Base-by-base conservation (phyloP, 2,888 invertebrate species). In the Neocrepidodera transversa region DNA sequence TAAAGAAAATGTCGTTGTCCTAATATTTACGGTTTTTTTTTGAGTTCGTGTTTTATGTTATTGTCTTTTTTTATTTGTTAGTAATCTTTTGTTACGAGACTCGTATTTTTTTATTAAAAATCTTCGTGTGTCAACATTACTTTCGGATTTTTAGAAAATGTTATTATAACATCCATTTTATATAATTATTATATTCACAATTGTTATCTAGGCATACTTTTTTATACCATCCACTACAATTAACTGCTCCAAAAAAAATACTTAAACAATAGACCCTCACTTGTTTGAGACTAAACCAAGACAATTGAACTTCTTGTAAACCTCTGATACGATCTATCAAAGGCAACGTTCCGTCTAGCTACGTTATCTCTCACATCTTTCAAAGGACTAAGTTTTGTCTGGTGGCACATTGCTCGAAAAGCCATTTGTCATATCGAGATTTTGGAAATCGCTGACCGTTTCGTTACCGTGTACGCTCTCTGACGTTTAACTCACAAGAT, bases 361-460 rank as follows among this genome's bases (percentile, higher is more conserved):
- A 17, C 43, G 43, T 16, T 53, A 43, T 47, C 47, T 43, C 36
- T 51, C 38, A 54, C 18, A 17, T 20, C 53, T 53, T 43, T 53
- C 43, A 53, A 23, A 45, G 20, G 45, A 16, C 36, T 3, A 35
- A n/a, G 20, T 47, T 35, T 40, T 32, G 18, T 42, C 18, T 11
- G 6, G 23, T 30, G 23, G n/a, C 7, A 4, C 11, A 17, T 10
- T 11, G 26, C 28, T n/a, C 13, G 43, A 45, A 54, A 53, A 47
- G 23, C 35, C 54, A 45, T 54, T 47, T 23, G 35, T 54, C 54
- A 47, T 45, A 54, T 54, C 38, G 54, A 20, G 45, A 54, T 53
- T 20, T 40, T 10, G 35, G 11, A 35, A 53, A 53, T 35, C 32
- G 32, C 20, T 43, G 53, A 43, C 53, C 53, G 35, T 53, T 17